Percentiles rank a stretch among this genome's conserved stretches.
Conservation (phyloP, 2,888 invertebrate species). For the Pollenia labialis region DNA sequence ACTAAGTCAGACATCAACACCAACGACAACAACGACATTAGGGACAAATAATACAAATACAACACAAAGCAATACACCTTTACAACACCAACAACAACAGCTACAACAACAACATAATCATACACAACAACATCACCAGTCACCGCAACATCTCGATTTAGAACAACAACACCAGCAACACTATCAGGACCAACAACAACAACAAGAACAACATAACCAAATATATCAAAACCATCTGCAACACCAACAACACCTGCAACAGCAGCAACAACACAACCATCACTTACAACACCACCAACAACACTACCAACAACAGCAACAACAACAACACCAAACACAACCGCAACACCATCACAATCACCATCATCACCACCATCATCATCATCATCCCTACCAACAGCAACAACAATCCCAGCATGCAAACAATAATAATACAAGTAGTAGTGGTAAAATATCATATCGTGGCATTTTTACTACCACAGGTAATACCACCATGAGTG, state of each 20-base stretch:
- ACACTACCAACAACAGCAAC: conserved; percentile 79
- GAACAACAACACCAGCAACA: conserved; percentile 78
- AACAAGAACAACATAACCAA: conserved; percentile 76
- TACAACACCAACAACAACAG: conserved; percentile 76
- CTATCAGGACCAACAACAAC: conserved; percentile 75
- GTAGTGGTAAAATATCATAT: conserved; percentile 86
- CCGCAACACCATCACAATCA: conserved; percentile 78
- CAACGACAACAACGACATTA: conserved; percentile 76
- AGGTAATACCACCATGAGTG: conserved; percentile 85
- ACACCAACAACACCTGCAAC: conserved; percentile 77
- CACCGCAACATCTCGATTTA: conserved; percentile 79
- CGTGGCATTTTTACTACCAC: conserved; percentile 90
- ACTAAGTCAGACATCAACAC: conserved; percentile 77
- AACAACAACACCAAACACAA: conserved; percentile 77
- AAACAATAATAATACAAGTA: conserved; percentile 79
- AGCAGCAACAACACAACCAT: conserved; percentile 77
- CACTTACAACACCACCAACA: conserved; percentile 78
- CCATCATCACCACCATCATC: conserved; percentile 83
- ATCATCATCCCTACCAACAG: conserved; percentile 82
- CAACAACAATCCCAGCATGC: conserved; percentile 81
- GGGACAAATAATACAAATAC: conserved; percentile 74
- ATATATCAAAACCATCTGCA: conserved; percentile 76
- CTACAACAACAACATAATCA: conserved; percentile 75
- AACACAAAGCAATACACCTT: conserved; percentile 70
- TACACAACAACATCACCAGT: conserved; percentile 65